Conservation (phyloP, 2,797 vertebrate genomes). For the Emys orbicularis region DNA sequence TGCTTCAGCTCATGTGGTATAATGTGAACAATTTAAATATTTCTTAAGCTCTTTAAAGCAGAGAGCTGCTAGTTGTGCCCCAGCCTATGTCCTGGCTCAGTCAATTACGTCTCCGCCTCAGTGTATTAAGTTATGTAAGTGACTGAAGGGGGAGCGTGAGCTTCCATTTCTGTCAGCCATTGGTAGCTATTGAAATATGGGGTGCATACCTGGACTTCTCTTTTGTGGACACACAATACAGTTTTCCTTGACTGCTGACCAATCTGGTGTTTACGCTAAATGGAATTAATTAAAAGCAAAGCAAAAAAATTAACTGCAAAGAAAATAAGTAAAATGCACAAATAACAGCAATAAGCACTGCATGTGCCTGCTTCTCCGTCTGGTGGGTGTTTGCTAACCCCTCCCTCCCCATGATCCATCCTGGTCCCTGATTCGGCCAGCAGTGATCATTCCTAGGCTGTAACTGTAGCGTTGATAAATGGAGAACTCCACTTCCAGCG, state of each 20-base stretch:
- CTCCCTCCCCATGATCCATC: too few relatives aligned
- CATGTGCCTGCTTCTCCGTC: background rate
- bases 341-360: background rate
- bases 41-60: background rate
- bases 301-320: background rate
- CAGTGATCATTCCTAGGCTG: background rate
- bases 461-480: background rate
- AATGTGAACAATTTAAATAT: background rate
- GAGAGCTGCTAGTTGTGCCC: background rate
- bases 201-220: background rate
- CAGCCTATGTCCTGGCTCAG: rapidly evolving
- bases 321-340: background rate
- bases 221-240: background rate
- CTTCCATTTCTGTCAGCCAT: background rate
- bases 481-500: background rate
- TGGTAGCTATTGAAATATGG: background rate
- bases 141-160: background rate
- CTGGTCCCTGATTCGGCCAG: too few relatives aligned
- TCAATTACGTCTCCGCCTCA: background rate
- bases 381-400: background rate
- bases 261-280: background rate
- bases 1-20: background rate
- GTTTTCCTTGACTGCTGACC: background rate
- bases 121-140: conserved; percentile 1
- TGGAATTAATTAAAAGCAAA: background rate